Evolutionary conservation across 2,113 vertebrate species (phyloP).

Genomic region (Gasterosteus nipponicus): DNA sequence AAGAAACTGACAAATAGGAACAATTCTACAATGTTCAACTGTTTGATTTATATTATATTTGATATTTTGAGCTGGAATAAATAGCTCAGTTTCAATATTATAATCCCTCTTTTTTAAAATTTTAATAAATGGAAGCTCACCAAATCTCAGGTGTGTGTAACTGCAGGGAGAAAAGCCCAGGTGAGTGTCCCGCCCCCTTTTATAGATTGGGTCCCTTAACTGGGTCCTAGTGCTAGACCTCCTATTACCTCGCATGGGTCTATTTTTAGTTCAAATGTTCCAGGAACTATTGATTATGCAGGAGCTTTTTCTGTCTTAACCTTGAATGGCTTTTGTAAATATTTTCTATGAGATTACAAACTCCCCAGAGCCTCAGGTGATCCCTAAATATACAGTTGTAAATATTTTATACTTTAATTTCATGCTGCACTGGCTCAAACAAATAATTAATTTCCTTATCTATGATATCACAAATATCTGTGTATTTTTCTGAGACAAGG

Average conservation of each 20-base stretch:
- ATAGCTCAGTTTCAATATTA: neutral
- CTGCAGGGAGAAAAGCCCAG: neutral
- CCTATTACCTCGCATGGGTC: neutral
- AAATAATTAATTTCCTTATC: neutral
- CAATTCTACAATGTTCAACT: too few relatives aligned
- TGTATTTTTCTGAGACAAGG: conserved; percentile 3
- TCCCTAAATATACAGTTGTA: conserved; percentile 1
- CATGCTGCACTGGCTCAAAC: conserved; percentile 13
- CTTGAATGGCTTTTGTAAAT: neutral
- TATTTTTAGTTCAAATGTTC: neutral
- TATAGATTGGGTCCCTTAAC: neutral
- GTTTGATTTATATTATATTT: neutral
- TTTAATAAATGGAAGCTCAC: too few relatives aligned
- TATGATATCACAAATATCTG: neutral
- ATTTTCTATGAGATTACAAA: neutral
- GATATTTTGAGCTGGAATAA: neutral
- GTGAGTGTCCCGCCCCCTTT: neutral
- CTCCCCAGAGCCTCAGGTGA: neutral
- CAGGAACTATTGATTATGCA: neutral
- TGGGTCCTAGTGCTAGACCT: neutral
- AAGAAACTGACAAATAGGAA: too few relatives aligned
- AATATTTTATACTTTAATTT: conserved; percentile 58
- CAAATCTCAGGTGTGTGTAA: neutral
- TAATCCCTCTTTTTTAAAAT: neutral
- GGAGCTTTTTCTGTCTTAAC: neutral